Base-by-base conservation (phyloP, 2,797 vertebrate species). In the Stomatorhinus walkeri region DNA sequence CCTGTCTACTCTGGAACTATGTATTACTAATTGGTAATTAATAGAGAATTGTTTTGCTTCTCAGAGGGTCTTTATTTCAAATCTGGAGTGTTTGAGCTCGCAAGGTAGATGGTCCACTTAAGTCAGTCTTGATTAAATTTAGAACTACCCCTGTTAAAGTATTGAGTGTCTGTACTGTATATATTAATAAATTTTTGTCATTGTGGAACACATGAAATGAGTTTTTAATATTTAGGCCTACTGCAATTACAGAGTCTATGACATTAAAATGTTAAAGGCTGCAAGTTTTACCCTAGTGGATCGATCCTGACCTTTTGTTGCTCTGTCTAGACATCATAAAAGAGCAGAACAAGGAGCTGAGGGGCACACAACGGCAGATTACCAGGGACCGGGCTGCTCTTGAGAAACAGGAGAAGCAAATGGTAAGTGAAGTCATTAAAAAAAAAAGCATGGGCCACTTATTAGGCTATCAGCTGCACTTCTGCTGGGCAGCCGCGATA, bases 341-440 rank as follows among this genome's bases (percentile, higher is more conserved):
- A 94, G 98, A 99, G 89, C 98, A 99, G 94, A 95, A 96, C 22
- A 97, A 96, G 93, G 98, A 99, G 93, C 93, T 99, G 93, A 97
- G 98, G 89, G 96, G 97, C 88, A 99, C 98, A 24, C 98, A 99
- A 95, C 97, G 98, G 92, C 96, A 97, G 93, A 99, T 99, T 95
- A 96, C 96, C 93, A 96, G 98, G 94, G 98, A 99, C 91, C 95
- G 98, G 94, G 93, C 96, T 87, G 96, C 97, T 61, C 96, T 99
- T 90, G 98, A 99, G 93, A 98, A 96, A 93, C 97, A 99, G 91
- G 98, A 99, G 94, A 99, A 98, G 92, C 98, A 99, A 95, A 94
- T 99, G 97, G 98, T 99, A 93, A 94, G 97, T 95, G 91, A 87
- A 91, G 43, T 88, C 24, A 72, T 36, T 68, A 1, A 14, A 72